These are phyloP conservation scores for Castor canadensis DNA, from an alignment of 2,113 vertebrate genomes.

Conservation along the genomic window DNA sequence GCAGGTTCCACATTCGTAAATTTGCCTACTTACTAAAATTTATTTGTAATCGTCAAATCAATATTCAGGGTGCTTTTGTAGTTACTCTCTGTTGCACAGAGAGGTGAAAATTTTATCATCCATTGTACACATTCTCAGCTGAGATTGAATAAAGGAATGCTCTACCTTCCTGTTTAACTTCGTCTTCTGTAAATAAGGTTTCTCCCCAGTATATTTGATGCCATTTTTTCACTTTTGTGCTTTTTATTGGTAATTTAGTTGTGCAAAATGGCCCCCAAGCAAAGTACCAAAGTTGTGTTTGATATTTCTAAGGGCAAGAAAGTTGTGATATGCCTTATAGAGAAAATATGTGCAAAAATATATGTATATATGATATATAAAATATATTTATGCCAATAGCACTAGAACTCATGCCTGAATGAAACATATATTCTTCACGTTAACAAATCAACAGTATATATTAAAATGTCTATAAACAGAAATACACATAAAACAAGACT, in stretches of 20 bases:
- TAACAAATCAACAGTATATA: neutral
- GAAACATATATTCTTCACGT: neutral
- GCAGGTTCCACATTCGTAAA: neutral
- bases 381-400: neutral
- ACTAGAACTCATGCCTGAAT: neutral
- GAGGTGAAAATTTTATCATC: neutral
- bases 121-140: neutral
- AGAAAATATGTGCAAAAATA: neutral
- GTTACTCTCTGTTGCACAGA: neutral
- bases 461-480: neutral
- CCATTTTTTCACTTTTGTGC: neutral
- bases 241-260: neutral
- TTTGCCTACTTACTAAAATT: conserved; percentile 4
- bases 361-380: neutral
- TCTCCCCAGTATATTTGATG: neutral
- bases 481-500: neutral
- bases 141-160: neutral
- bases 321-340: neutral
- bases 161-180: neutral
- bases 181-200: neutral
- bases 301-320: neutral
- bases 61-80: neutral
- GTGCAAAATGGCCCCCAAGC: neutral
- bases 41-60: neutral
- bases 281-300: neutral